Evolutionary conservation across 1,140 invertebrate genomes (phyloP).

Genomic region (Drosophila punjabiensis): DNA sequence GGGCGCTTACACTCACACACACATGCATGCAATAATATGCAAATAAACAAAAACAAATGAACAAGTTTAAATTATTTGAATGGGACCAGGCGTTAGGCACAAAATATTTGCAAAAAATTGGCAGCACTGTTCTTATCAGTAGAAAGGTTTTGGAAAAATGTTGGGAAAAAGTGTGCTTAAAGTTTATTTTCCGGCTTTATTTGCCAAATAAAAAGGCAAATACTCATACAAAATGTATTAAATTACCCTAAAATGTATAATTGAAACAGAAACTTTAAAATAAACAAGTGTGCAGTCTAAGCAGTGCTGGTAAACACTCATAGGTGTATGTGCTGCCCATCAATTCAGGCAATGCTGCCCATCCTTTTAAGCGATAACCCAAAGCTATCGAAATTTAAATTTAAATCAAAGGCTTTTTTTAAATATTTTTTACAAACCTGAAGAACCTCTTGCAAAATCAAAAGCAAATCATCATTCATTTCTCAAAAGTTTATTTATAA

Average conservation of each 20-base stretch:
- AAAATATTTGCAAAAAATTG: not conserved
- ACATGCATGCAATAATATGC: slow-evolving; percentile 14
- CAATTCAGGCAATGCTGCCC: not conserved
- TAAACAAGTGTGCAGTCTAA: no score
- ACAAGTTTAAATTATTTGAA: slow-evolving; percentile 9
- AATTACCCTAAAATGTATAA: not conserved
- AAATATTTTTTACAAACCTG: not conserved
- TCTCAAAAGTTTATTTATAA: slow-evolving; percentile 74
- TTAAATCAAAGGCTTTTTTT: not conserved
- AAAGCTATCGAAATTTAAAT: slow-evolving; percentile 7
- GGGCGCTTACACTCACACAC: slow-evolving; percentile 40
- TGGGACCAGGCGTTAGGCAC: slow-evolving; percentile 4
- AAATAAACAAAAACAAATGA: slow-evolving; percentile 15
- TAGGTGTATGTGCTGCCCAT: not conserved
- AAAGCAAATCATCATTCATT: slow-evolving; percentile 13
- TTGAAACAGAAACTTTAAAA: not conserved
- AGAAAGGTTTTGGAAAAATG: not conserved
- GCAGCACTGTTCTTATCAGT: not conserved
- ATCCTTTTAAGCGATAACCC: not conserved
- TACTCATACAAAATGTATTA: not conserved
- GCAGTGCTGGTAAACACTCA: not conserved
- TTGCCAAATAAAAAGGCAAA: no score
- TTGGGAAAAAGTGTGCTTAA: not conserved
- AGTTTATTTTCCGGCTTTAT: no score
- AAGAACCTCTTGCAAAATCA: not conserved